A percentile compares a stretch with the other conserved stretches of the same genome.
Evolutionary conservation across 2,113 vertebrate genomes (phyloP).

Genomic region (Notechis scutatus): DNA sequence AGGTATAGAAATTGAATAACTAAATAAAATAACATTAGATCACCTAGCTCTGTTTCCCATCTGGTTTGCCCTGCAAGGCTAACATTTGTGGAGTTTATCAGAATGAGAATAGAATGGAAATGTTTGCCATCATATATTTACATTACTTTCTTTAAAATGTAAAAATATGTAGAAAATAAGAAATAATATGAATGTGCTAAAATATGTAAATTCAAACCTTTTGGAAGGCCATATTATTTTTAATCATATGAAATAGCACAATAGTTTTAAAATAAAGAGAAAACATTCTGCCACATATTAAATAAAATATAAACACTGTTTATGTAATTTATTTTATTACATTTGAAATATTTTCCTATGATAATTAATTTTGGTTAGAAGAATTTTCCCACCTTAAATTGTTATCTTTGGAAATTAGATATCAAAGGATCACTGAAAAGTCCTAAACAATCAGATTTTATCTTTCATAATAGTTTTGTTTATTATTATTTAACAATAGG

Average conservation of each 20-base stretch:
- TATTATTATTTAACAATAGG: neutral
- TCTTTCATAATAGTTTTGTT: slow-evolving; percentile 7
- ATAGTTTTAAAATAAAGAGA: neutral
- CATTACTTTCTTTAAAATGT: neutral
- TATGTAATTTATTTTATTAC: neutral
- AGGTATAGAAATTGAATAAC: neutral
- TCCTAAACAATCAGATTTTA: slow-evolving; percentile 13
- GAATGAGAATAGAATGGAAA: neutral
- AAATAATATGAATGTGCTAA: neutral
- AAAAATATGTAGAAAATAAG: neutral
- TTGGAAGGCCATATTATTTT: slow-evolving; percentile 4
- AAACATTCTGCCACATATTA: neutral
- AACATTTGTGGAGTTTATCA: neutral
- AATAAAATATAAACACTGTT: neutral
- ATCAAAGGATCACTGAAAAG: slow-evolving; percentile 4
- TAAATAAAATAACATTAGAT: neutral
- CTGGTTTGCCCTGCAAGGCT: neutral
- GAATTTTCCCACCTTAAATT: neutral
- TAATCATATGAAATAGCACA: neutral
- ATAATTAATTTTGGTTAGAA: slow-evolving; percentile 19
- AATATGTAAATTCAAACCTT: slow-evolving; percentile 10
- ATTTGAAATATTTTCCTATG: neutral
- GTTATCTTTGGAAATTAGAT: neutral
- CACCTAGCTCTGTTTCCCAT: neutral
- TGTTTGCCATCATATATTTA: neutral